phyloP scores from a whole-genome alignment of 1,140 invertebrate genomes.

The Trachelipus rathkii region DNA sequence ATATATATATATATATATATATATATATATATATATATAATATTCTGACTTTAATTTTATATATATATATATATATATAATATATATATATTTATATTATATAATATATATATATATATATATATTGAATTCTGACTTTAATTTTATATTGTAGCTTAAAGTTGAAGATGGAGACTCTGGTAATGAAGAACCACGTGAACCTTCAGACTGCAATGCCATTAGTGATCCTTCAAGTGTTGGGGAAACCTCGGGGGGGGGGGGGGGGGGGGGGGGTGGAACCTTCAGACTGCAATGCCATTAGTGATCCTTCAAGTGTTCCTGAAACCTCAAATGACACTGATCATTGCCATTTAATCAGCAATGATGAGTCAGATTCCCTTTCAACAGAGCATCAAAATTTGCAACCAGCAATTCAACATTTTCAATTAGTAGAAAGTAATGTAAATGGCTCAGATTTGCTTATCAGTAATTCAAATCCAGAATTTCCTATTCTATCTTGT shows the following conservation, averaged over 20 bases:
- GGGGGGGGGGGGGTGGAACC: no score
- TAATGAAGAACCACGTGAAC: constrained; percentile 78
- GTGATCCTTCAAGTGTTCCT: neutral
- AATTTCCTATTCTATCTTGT: neutral
- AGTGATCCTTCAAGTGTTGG: neutral
- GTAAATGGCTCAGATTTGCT: neutral
- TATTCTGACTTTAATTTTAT: no score
- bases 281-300: neutral
- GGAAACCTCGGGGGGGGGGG: no score
- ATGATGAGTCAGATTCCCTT: neutral
- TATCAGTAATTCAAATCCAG: neutral
- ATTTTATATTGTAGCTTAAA: constrained; percentile 57
- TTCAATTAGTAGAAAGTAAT: neutral
- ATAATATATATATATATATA: constrained; percentile 20
- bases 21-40: no score
- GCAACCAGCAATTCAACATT: neutral
- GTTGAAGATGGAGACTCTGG: constrained; percentile 88
- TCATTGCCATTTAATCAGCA: neutral
- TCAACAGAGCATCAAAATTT: neutral
- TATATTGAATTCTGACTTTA: no score
- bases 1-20: no score
- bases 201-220: neutral
- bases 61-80: no score
- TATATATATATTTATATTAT: constrained; percentile 7
- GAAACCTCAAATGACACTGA: neutral